A percentile compares a stretch with the other conserved stretches of the same genome.
Conservation (phyloP, 1,140 invertebrate genomes). For the Chymomyza costata region DNA sequence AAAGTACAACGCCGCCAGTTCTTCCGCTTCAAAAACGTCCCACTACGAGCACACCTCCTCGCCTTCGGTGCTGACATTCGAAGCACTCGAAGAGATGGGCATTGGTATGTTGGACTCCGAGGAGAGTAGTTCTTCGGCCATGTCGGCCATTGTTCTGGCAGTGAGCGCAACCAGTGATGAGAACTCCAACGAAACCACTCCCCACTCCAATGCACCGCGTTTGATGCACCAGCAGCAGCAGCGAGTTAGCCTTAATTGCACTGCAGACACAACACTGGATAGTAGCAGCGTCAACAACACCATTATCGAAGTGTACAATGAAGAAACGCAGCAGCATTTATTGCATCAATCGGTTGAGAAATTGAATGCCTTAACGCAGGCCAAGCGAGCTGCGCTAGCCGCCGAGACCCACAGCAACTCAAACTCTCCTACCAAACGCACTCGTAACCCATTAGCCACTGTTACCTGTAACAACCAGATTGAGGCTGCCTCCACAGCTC, state of each 20-base stretch:
- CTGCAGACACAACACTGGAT: conserved; percentile 39
- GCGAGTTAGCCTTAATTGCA: conserved; percentile 37
- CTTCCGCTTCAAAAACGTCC: conserved; percentile 37
- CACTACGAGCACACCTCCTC: conserved; percentile 57
- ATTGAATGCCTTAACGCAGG: conserved; percentile 29
- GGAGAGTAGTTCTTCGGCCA: conserved; percentile 66
- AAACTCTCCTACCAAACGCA: conserved; percentile 54
- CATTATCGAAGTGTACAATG: conserved; percentile 19
- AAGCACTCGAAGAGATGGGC: conserved; percentile 71
- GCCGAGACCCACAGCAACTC: conserved; percentile 45
- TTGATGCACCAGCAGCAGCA: conserved; percentile 48
- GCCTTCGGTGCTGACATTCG: conserved; percentile 51
- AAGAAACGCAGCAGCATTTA: conserved; percentile 30
- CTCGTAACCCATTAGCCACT: conserved; percentile 55
- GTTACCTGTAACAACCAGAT: conserved; percentile 44
- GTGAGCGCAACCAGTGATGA: conserved; percentile 59
- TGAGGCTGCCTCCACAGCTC: too few species aligned
- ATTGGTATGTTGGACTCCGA: conserved; percentile 73
- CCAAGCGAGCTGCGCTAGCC: conserved; percentile 28
- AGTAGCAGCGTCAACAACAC: conserved; percentile 29
- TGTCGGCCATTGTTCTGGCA: conserved; percentile 54
- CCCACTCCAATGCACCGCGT: conserved; percentile 43
- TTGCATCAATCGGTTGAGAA: conserved; percentile 30
- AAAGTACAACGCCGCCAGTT: conserved; percentile 23
- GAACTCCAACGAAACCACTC: conserved; percentile 68